Percentiles rank a stretch among this genome's conserved stretches.
phyloP scores from a whole-genome alignment of 1,140 invertebrate species.

The Drosophila parvula region DNA sequence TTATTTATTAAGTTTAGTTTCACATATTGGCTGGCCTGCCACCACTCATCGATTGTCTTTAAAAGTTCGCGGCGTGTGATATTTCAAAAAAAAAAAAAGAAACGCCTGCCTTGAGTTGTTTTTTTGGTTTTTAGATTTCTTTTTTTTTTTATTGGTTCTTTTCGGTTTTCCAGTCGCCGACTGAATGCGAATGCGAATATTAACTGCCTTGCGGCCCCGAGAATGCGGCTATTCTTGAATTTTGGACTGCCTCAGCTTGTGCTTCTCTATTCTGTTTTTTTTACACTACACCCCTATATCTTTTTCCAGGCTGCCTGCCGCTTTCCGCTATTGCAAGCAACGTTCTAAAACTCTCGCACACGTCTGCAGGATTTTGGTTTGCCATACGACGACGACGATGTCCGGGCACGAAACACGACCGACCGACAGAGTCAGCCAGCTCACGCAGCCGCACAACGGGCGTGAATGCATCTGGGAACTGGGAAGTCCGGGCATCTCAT shows the following conservation, averaged over 20 bases:
- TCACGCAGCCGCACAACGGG: slow-evolving; percentile 8
- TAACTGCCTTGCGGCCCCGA: slow-evolving; percentile 26
- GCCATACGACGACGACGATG: not conserved
- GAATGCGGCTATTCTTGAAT: slow-evolving; percentile 24
- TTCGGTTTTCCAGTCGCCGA: slow-evolving; percentile 16
- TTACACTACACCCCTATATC: slow-evolving; percentile 27
- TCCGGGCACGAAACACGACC: slow-evolving; percentile 12
- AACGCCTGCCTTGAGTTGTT: slow-evolving; percentile 1
- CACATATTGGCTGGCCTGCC: slow-evolving; percentile 31
- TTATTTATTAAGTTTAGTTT: slow-evolving; percentile 48
- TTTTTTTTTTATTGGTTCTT: not conserved
- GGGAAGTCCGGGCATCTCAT: not conserved
- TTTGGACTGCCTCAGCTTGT: slow-evolving; percentile 35
- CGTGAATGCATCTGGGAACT: slow-evolving; percentile 4
- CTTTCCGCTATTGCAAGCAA: slow-evolving; percentile 79
- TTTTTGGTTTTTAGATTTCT: not conserved
- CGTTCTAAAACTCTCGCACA: slow-evolving; percentile 79
- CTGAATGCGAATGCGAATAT: slow-evolving; percentile 23
- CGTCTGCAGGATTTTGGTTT: slow-evolving; percentile 65
- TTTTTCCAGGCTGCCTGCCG: slow-evolving; percentile 53
- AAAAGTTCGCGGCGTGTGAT: slow-evolving; percentile 23
- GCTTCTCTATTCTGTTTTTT: slow-evolving; percentile 50
- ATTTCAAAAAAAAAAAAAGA: not conserved
- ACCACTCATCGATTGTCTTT: slow-evolving; percentile 20
- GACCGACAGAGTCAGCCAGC: not conserved